Evolutionary conservation across 1,140 invertebrate genomes (phyloP).

Genomic region (Phthorimaea operculella): DNA sequence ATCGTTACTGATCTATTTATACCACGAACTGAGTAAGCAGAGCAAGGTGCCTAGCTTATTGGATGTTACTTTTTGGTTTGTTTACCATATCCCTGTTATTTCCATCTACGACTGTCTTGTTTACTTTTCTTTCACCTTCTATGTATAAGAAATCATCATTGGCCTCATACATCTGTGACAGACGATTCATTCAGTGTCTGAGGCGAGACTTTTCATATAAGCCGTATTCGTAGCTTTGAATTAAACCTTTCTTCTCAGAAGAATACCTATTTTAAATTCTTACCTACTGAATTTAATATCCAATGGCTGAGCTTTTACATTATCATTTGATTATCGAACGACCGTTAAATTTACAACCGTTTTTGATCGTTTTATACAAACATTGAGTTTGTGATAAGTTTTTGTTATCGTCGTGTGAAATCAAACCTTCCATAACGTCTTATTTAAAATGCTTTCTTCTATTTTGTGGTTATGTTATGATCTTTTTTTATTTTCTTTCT

Average conservation of each 20-base stretch:
- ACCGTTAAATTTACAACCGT: not conserved
- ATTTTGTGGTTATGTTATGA: too few species aligned
- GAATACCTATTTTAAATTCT: too few species aligned
- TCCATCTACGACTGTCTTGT: not conserved
- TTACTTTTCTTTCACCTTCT: not conserved
- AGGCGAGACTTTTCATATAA: too few species aligned
- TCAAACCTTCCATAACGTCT: not conserved
- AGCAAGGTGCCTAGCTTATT: slow-evolving; percentile 12
- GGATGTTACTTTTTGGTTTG: slow-evolving; percentile 2
- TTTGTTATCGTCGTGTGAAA: not conserved
- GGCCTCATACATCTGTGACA: too few species aligned
- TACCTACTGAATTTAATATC: too few species aligned
- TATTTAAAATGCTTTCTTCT: too few species aligned
- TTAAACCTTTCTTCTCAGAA: too few species aligned
- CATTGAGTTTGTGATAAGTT: not conserved
- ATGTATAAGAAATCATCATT: too few species aligned
- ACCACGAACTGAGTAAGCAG: slow-evolving; percentile 9
- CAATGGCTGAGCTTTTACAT: not conserved
- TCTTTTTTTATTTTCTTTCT: too few species aligned
- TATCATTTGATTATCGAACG: not conserved
- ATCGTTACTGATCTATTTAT: slow-evolving; percentile 28
- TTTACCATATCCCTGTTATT: slow-evolving; percentile 9
- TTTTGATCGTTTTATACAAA: not conserved
- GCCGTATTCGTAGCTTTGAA: too few species aligned
- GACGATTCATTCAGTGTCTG: too few species aligned